phyloP scores from a whole-genome alignment of 2,888 invertebrate species.

The Heteromyza rotundicornis region DNA sequence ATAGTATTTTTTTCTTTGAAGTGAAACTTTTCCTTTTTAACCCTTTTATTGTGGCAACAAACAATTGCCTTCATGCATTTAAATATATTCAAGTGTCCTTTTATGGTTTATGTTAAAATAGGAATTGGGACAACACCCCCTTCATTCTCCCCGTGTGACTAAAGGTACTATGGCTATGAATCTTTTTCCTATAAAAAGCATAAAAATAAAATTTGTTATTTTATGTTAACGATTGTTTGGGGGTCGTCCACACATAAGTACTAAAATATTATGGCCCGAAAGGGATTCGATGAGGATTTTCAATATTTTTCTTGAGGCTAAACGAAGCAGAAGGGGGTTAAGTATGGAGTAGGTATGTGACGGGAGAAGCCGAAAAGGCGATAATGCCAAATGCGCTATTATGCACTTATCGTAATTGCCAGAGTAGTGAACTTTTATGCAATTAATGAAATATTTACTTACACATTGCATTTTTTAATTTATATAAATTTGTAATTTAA shows the following conservation, averaged over 20 bases:
- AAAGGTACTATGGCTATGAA: too few species aligned
- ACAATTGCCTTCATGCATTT: background rate
- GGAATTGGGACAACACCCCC: background rate
- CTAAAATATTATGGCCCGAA: conserved; percentile 48
- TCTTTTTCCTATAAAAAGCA: conserved; percentile 46
- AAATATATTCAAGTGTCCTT: background rate
- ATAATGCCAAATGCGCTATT: conserved; percentile 52
- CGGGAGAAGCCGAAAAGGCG: too few species aligned
- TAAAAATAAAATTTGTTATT: conserved; percentile 54
- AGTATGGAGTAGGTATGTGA: conserved; percentile 16
- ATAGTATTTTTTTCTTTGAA: conserved; percentile 10
- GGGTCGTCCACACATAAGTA: conserved; percentile 50
- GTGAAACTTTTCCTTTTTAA: background rate
- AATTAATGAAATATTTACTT: too few species aligned
- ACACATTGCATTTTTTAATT: too few species aligned
- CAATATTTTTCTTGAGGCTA: background rate
- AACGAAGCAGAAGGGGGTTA: conserved; percentile 10
- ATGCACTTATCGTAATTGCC: conserved; percentile 36
- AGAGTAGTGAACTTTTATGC: too few species aligned
- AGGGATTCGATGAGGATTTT: conserved; percentile 32
- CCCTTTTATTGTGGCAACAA: too few species aligned
- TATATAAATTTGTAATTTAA: too few species aligned
- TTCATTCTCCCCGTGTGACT: conserved; percentile 9
- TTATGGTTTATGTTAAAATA: background rate
- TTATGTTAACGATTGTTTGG: conserved; percentile 57